phyloP scores from a whole-genome alignment of 2,888 invertebrate genomes.

The Oscheius sp. region DNA sequence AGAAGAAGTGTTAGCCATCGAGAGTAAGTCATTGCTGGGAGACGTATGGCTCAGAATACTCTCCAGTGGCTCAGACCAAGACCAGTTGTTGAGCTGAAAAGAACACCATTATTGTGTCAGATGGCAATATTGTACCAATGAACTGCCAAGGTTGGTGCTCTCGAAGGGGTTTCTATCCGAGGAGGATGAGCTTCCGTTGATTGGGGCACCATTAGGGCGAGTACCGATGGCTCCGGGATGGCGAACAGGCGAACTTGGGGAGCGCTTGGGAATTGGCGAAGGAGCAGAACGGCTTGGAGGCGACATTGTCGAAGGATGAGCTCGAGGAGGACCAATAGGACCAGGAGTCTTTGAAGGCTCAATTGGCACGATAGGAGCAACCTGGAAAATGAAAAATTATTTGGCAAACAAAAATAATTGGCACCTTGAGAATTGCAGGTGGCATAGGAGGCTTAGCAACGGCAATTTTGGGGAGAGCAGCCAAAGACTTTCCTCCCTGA shows the following conservation, averaged over 20 bases:
- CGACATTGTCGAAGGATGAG: conserved; percentile 2
- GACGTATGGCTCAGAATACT: conserved; percentile 13
- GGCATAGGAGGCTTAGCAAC: conserved; percentile 63
- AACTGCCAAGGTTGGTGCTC: background rate
- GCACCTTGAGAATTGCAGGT: conserved; percentile 53
- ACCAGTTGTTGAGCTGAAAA: conserved; percentile 33
- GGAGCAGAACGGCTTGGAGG: conserved; percentile 19
- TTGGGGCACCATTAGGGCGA: conserved; percentile 37
- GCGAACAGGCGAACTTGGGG: conserved; percentile 37
- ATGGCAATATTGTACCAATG: conserved; percentile 6
- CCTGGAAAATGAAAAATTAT: background rate
- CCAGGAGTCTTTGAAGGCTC: conserved; percentile 45
- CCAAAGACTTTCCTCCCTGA: conserved; percentile 61
- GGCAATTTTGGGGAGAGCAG: conserved; percentile 57
- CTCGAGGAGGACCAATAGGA: conserved; percentile 39
- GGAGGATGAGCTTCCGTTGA: conserved; percentile 16
- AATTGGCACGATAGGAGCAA: conserved; percentile 39
- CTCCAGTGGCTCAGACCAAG: conserved; percentile 35
- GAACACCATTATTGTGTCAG: background rate
- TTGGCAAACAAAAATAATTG: background rate
- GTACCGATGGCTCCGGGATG: conserved; percentile 45
- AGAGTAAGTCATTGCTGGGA: conserved; percentile 19
- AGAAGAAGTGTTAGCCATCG: background rate
- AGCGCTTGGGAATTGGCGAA: conserved; percentile 30
- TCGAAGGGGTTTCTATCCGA: conserved; percentile 11